These are phyloP conservation scores for Regulus satrapa DNA, from an alignment of 2,113 vertebrate species.

Conservation along the genomic window DNA sequence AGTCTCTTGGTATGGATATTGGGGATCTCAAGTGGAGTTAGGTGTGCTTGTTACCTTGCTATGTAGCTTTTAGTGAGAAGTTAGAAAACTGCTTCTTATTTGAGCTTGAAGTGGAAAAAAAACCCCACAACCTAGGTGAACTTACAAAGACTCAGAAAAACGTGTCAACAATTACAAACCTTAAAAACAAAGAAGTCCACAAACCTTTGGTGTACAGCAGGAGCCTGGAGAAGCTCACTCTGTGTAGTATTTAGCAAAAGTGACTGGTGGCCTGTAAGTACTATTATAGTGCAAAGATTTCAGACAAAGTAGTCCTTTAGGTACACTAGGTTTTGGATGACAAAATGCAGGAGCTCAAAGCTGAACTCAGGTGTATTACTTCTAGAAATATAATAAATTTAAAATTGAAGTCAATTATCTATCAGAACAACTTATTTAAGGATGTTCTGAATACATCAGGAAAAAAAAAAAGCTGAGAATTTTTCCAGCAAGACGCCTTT, in stretches of 20 bases:
- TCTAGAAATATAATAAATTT: neutral
- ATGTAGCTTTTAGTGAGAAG: neutral
- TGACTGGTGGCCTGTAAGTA: neutral
- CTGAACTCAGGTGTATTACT: neutral
- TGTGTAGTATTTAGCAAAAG: neutral
- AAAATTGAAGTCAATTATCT: neutral
- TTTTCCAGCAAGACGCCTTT: neutral
- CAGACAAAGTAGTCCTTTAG: neutral
- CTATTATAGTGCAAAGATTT: neutral
- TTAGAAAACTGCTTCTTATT: neutral
- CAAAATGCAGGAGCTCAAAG: neutral
- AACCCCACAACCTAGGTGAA: fast-evolving
- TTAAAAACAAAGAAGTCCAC: neutral
- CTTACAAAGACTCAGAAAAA: neutral
- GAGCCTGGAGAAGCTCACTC: neutral
- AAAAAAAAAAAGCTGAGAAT: neutral
- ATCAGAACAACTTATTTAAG: neutral
- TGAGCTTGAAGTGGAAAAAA: neutral
- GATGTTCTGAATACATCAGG: neutral
- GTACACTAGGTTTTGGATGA: neutral
- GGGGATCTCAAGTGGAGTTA: neutral
- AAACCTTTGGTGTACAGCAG: neutral
- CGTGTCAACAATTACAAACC: neutral
- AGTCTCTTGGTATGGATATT: neutral
- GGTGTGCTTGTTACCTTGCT: neutral